Conservation (phyloP, 2,113 vertebrate genomes). For the Sinocyclocheilus anophthalmus region DNA sequence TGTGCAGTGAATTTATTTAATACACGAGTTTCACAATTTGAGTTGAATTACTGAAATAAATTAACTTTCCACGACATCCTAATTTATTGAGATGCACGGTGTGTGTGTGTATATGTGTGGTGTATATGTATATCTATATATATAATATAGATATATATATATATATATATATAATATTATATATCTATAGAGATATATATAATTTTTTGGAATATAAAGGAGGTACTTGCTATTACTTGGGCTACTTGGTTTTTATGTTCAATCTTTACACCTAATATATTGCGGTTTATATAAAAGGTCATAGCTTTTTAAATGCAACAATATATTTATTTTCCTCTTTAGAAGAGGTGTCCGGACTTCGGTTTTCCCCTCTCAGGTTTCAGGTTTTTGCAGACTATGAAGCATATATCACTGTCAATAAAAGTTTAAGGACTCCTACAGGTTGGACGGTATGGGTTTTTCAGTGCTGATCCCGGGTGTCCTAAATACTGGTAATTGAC, state of each 20-base stretch:
- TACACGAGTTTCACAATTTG: too few relatives aligned
- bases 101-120: too few relatives aligned
- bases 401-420: constrained; percentile 83
- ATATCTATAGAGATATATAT: too few relatives aligned
- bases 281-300: background rate
- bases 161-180: too few relatives aligned
- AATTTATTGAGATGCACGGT: too few relatives aligned
- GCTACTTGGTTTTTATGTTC: background rate
- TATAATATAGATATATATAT: too few relatives aligned
- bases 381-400: constrained; percentile 91
- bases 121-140: too few relatives aligned
- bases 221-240: too few relatives aligned
- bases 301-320: background rate
- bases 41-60: too few relatives aligned
- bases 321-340: background rate
- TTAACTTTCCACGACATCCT: too few relatives aligned
- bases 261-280: background rate
- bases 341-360: background rate
- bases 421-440: constrained; percentile 81
- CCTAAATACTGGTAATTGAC: background rate
- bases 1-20: too few relatives aligned
- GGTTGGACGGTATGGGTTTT: constrained; percentile 70
- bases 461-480: background rate
- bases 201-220: too few relatives aligned
- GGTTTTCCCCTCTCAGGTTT: constrained; percentile 76